Evolutionary conservation across 2,888 invertebrate species (phyloP).

Genomic region (Drosophila glabriapex): DNA sequence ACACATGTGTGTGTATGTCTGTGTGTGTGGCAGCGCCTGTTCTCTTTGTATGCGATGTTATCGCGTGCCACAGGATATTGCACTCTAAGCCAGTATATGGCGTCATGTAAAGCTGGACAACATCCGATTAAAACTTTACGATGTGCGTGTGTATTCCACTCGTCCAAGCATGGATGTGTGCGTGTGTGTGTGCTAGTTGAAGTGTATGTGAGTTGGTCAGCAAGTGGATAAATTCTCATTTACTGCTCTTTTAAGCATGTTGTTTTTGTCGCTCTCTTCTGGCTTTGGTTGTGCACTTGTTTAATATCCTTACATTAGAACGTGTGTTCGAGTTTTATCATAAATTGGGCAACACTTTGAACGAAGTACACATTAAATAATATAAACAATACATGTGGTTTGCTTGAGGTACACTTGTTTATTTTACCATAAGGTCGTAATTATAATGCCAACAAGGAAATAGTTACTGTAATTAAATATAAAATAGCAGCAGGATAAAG

Average conservation of each 20-base stretch:
- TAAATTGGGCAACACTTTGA: not conserved
- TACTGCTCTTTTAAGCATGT: constrained; percentile 81
- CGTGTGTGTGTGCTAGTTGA: constrained; percentile 14
- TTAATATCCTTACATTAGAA: constrained; percentile 18
- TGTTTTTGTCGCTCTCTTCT: constrained; percentile 68
- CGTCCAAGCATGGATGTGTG: constrained; percentile 18
- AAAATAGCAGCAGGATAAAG: not conserved
- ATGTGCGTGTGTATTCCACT: constrained; percentile 75
- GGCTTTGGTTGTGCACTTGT: constrained; percentile 49
- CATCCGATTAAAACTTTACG: constrained; percentile 82
- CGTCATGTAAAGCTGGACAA: constrained; percentile 81
- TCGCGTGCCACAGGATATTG: constrained; percentile 82
- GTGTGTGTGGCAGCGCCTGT: constrained; percentile 16
- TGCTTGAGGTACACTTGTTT: not conserved
- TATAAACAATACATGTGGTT: not conserved
- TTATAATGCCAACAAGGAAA: not conserved
- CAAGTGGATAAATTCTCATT: constrained; percentile 82
- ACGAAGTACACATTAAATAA: not conserved
- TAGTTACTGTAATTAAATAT: not conserved
- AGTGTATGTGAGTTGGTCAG: constrained; percentile 61
- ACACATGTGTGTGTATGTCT: constrained; percentile 10
- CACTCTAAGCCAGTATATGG: constrained; percentile 82
- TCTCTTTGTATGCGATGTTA: constrained; percentile 67
- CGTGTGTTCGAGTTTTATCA: not conserved
- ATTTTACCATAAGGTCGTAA: not conserved